Percentiles rank a stretch among this genome's conserved stretches.
Conservation (phyloP, 2,888 invertebrate species). For the Enchytraeus crypticus region DNA sequence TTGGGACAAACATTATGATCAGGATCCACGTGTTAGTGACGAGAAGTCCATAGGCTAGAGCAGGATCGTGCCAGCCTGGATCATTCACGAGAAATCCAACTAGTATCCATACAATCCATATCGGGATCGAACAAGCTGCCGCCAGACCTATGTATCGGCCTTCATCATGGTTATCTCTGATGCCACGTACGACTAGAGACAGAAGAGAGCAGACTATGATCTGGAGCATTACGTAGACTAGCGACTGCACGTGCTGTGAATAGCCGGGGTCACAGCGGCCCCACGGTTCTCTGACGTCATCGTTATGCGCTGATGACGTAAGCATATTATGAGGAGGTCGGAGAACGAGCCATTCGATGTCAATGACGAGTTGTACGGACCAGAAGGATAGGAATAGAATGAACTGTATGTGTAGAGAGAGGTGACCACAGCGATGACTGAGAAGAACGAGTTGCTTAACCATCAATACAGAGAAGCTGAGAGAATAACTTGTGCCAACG, state of each 20-base stretch:
- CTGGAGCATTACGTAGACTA: slow-evolving; percentile 73
- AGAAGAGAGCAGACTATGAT: slow-evolving; percentile 74
- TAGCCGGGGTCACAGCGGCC: slow-evolving; percentile 23
- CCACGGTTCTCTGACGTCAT: background rate
- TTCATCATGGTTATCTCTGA: slow-evolving; percentile 85
- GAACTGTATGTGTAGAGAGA: slow-evolving; percentile 70
- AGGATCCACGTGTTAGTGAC: slow-evolving; percentile 78
- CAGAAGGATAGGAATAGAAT: slow-evolving; percentile 80
- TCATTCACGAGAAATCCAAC: slow-evolving; percentile 56
- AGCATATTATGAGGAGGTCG: slow-evolving; percentile 41
- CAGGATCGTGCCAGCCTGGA: slow-evolving; percentile 52
- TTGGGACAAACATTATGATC: slow-evolving; percentile 84
- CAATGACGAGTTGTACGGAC: slow-evolving; percentile 57
- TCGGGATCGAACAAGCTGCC: slow-evolving; percentile 73
- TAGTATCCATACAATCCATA: slow-evolving; percentile 53
- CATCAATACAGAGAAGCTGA: slow-evolving; percentile 79
- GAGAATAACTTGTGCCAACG: slow-evolving; percentile 55
- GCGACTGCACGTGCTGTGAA: slow-evolving; percentile 60
- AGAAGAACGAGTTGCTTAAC: slow-evolving; percentile 89
- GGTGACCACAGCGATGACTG: too few relatives aligned
- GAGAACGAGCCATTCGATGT: slow-evolving; percentile 47
- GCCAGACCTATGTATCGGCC: slow-evolving; percentile 84
- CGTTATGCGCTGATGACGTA: background rate
- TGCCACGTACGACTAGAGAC: slow-evolving; percentile 71
- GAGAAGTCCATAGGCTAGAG: slow-evolving; percentile 79